Base-by-base conservation (phyloP, 1,140 invertebrate genomes). In the Coenobita brevimanus region DNA sequence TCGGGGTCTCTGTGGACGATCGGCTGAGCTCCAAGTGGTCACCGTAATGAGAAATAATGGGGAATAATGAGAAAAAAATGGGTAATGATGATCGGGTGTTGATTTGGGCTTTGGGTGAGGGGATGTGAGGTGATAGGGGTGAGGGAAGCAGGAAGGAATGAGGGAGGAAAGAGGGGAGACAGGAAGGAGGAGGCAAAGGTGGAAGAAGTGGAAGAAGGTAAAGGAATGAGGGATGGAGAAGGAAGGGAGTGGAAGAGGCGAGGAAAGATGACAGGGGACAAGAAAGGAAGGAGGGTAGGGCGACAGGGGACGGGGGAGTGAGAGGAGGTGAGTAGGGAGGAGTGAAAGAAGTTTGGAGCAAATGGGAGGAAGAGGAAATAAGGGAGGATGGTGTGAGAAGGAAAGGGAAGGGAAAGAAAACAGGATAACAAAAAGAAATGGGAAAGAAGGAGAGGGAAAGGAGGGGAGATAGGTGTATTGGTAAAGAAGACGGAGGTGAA, bases 11-110 rank as follows among this genome's bases (percentile, higher is more conserved):
- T 64, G 50, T 6, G 30, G 3, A 21, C 69, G 67, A 54, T 54
- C 69, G 36, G 13, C 78, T 30, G 17, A 38, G 82, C 82, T 76
- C 82, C 82, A 76, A 84, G 82, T 84, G 82, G 82, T 84, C 82
- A 84, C 54, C 60, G n/a, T 84, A 84, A 84, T 84, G 82, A 76
- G 82, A 64, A 84, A 62, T 84, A 84, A 84, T 84, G 82, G 60
- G 82, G 33, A 82, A 71, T 71, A 71, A 82, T 71, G 81, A 80
- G 81, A 75, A 73, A 84, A 60, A 75, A 84, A 84, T 84, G 82
- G 82, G 41, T 41, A 84, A 75, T 84, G 69, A 84, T 75, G 71
- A 84, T 84, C 33, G 54, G 82, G 54, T 21, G 24, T 69, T 27
- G 82, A 54, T 54, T 27, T 15, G 64, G 33, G n/a, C 6, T 6